Evolutionary conservation across 2,888 invertebrate genomes (phyloP), one percentile per base, ranked within the genome.

Genomic region (Papilio gigon): DNA sequence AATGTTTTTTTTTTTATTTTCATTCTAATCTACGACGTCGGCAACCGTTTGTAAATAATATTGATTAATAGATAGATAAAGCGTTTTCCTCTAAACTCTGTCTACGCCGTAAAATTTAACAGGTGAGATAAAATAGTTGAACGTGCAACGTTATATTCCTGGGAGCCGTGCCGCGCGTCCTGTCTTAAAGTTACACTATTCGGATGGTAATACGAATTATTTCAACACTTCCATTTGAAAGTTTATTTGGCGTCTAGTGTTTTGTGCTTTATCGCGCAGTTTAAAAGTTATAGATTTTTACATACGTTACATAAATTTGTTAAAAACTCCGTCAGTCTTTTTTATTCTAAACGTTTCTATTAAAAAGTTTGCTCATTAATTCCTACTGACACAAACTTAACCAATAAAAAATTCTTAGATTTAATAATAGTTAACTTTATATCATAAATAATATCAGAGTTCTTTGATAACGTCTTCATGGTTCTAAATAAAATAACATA

Each of bases 41-140:
- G n/a, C n/a, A n/a, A n/a, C n/a, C n/a, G n/a, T n/a, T n/a, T n/a
- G 12, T 25, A 14, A 50, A 27, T 25, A 25, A 27, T 14, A 27
- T 9, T 6, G 27, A 27, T 50, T 14, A 27, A 5, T 0, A 12
- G n/a, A 25, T 2, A 25, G 50, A 50, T 50, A 50, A 53, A 27
- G 6, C 1, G 22, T n/a, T 35, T 33, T 37, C 22, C 20, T 8
- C 33, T 58, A 11, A 58, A 35, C 35, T 59, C n/a, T 59, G 12
- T 8, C 59, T 59, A 37, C 35, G 35, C 22, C 22, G 35, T 59
- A 2, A 59, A 59, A 37, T 35, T 59, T 59, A 59, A 59, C 27
- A 53, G n/a, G 27, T 8, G 27, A 5, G 14, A 37, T 59, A 59
- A 59, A 37, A 20, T 22, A 12, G 25, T 22, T 0, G 11, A 17